Percentiles rank a stretch among this genome's conserved stretches.
Conservation (phyloP, 1,140 invertebrate genomes). For the Heliothis subflexa region DNA sequence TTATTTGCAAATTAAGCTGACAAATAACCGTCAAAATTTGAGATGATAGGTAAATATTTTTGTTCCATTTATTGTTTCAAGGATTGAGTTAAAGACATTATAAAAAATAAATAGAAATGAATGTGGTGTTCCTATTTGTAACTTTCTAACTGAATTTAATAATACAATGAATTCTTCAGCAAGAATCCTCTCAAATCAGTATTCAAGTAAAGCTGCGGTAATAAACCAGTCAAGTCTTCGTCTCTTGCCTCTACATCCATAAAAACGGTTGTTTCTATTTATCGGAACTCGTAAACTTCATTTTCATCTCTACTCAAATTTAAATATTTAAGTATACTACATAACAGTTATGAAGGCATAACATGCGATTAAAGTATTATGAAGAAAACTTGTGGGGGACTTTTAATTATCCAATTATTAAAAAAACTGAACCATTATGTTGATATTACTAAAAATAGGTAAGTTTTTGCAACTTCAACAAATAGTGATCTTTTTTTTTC, state of each 20-base stretch:
- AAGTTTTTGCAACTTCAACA: too few relatives aligned
- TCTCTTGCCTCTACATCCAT: neutral
- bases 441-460: too few relatives aligned
- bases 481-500: too few relatives aligned
- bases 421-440: too few relatives aligned
- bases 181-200: conserved; percentile 21
- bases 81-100: neutral
- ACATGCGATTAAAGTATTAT: too few relatives aligned
- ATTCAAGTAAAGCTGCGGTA: conserved; percentile 22
- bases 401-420: too few relatives aligned
- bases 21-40: too few relatives aligned
- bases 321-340: neutral
- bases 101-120: too few relatives aligned
- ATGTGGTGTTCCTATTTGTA: neutral
- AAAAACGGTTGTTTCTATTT: conserved; percentile 32
- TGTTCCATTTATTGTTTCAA: too few relatives aligned
- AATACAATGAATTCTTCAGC: conserved; percentile 12
- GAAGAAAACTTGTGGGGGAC: too few relatives aligned
- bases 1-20: neutral
- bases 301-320: conserved; percentile 11
- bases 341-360: too few relatives aligned
- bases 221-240: conserved; percentile 23
- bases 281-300: conserved; percentile 21
- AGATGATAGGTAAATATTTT: too few relatives aligned
- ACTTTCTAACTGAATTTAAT: neutral